Base-by-base conservation (phyloP, 2,888 invertebrate species). In the Alviniconcha strummeri region DNA sequence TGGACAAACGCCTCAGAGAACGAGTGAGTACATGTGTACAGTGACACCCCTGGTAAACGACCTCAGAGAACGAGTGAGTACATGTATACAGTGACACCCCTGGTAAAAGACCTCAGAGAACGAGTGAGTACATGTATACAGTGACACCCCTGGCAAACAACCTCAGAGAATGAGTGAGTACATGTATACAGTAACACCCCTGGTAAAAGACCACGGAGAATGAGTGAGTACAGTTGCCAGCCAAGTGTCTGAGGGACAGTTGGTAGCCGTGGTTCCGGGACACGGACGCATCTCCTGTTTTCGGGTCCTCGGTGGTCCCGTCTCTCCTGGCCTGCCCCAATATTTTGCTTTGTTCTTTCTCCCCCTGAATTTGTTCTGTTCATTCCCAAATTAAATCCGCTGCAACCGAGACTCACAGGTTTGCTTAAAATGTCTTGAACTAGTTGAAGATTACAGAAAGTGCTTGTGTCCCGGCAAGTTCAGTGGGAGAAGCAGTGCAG, bases 91-190 rank as follows among this genome's bases (percentile, higher is more conserved):
- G 52, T 13, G 9, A 72, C 36, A 36, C 36, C 36, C 36, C 84
- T 89, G 17, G 91, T 91, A 83, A 88, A 87, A 85, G 85, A 90
- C 76, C 88, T 92, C 19, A 82, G 92, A 85, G 92, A 92, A 85
- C 89, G 92, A 88, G 92, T 92, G 85, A 82, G 89, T 78, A 17
- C 5, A n/a, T 2, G 17, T 78, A 15, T 36, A 13, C 64, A 64
- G 52, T 13, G 9, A 72, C 36, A 36, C 3, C 36, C 36, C 84
- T 88, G 17, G 91, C 91, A 83, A 88, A 87, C 85, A 85, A 90
- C 76, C 88, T 92, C 19, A 83, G 92, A 85, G 92, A 92, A 85
- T 89, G 92, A 88, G 91, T 92, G 85, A 82, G 89, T 78, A 17
- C 5, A n/a, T 2, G 17, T 78, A 15, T 36, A 13, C 64, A 64